A percentile compares a stretch with the other conserved stretches of the same genome.
Conservation (phyloP, 2,888 invertebrate genomes). For the Branchellion lobata region DNA sequence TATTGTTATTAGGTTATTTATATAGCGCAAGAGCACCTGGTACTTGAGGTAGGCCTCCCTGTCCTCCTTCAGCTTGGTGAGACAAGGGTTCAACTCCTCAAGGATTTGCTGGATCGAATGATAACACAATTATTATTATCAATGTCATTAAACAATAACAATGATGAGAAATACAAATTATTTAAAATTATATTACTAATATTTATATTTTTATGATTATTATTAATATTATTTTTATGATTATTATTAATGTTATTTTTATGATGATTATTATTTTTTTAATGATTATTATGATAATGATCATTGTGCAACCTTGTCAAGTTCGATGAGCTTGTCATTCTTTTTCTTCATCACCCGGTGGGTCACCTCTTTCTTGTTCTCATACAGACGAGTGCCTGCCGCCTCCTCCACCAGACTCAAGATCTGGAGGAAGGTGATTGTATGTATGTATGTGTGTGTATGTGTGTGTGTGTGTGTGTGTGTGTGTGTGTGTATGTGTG, state of each 20-base stretch:
- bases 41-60: slow-evolving; percentile 81
- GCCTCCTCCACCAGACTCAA: slow-evolving; percentile 92
- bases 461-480: too few species aligned
- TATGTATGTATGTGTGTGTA: too few species aligned
- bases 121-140: not conserved
- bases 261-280: too few species aligned
- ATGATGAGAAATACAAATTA: not conserved
- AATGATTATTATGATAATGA: too few species aligned
- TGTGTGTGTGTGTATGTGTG: too few species aligned
- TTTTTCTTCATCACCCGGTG: slow-evolving; percentile 87
- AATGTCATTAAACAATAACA: too few species aligned
- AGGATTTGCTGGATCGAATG: not conserved
- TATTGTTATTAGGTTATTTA: not conserved
- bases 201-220: too few species aligned
- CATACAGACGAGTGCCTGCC: slow-evolving; percentile 94
- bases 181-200: too few species aligned
- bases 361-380: slow-evolving; percentile 83
- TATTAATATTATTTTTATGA: too few species aligned
- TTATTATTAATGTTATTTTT: too few species aligned
- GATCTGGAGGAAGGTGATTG: slow-evolving; percentile 56
- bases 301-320: slow-evolving; percentile 70
- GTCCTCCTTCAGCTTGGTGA: slow-evolving; percentile 82
- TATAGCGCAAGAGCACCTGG: slow-evolving; percentile 64
- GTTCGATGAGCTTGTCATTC: slow-evolving; percentile 82
- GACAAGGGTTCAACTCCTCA: slow-evolving; percentile 87